Conservation (phyloP, 2,797 vertebrate species). For the Phalanger gymnotis region DNA sequence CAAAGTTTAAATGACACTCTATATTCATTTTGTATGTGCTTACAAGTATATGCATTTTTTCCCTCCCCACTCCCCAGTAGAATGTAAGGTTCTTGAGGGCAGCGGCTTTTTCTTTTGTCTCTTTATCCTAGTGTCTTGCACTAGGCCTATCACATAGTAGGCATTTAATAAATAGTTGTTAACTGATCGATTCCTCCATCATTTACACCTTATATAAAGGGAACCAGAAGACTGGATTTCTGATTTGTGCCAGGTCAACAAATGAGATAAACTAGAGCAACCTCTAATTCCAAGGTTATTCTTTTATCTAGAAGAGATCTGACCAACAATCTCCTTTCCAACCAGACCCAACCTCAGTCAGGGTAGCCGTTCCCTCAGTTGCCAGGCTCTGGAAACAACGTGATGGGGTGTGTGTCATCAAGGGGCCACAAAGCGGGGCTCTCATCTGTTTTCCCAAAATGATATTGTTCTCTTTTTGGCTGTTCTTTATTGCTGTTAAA, state of each 20-base stretch:
- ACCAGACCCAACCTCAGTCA: not conserved
- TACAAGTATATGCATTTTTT: not conserved
- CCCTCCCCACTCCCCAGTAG: not conserved
- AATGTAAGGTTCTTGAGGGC: not conserved
- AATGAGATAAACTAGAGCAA: not conserved
- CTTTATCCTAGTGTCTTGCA: not conserved
- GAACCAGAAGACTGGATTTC: not conserved
- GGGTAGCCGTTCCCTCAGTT: not conserved
- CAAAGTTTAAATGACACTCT: not conserved
- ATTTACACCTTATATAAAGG: not conserved
- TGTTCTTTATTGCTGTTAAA: not conserved
- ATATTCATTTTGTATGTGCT: not conserved
- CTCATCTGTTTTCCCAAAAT: not conserved
- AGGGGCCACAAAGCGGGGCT: not conserved
- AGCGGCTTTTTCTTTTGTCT: not conserved
- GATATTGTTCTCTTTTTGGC: not conserved
- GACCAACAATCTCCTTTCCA: not conserved
- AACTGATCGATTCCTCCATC: not conserved
- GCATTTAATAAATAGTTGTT: not conserved
- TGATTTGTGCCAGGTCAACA: not conserved
- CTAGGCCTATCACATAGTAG: not conserved
- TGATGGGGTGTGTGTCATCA: not conserved
- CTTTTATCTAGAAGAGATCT: not conserved
- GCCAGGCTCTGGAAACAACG: not conserved
- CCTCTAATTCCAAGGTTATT: not conserved